These are phyloP conservation scores for Myotis lucifugus DNA, from an alignment of 2,113 vertebrate species.

Conservation along the genomic window DNA sequence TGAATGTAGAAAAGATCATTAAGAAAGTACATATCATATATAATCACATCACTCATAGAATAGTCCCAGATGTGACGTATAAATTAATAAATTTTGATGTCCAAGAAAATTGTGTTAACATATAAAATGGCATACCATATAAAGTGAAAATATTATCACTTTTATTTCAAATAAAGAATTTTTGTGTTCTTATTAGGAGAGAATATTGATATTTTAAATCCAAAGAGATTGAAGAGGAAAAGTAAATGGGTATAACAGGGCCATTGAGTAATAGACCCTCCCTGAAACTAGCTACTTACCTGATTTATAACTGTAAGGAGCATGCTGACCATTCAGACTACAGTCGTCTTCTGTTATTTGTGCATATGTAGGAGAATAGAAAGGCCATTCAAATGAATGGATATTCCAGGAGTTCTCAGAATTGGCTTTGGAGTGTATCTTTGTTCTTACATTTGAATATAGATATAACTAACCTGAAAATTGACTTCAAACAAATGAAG, in stretches of 20 bases:
- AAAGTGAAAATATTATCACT: constrained; percentile 35
- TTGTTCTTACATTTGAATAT: constrained; percentile 54
- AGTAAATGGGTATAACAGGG: constrained; percentile 29
- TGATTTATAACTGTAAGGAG: constrained; percentile 19
- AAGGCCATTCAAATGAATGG: constrained; percentile 55
- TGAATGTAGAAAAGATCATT: not conserved
- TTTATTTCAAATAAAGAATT: not conserved
- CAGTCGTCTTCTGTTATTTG: not conserved
- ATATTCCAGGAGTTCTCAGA: constrained; percentile 49
- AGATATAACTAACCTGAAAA: constrained; percentile 42
- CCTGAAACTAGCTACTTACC: constrained; percentile 2
- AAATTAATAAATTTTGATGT: constrained; percentile 28
- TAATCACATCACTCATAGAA: not conserved
- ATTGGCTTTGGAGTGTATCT: constrained; percentile 37
- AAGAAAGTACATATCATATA: not conserved
- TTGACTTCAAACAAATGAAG: constrained; percentile 50
- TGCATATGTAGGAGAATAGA: not conserved
- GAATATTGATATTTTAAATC: constrained; percentile 46
- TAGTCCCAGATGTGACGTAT: constrained; percentile 22
- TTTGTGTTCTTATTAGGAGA: constrained; percentile 32
- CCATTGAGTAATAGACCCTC: not conserved
- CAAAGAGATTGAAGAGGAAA: not conserved
- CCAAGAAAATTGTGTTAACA: constrained; percentile 22
- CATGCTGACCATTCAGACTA: not conserved
- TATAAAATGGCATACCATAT: constrained; percentile 18